These are phyloP conservation scores for Oreohelix idahoensis DNA, from an alignment of 1,140 invertebrate genomes.

Conservation along the genomic window DNA sequence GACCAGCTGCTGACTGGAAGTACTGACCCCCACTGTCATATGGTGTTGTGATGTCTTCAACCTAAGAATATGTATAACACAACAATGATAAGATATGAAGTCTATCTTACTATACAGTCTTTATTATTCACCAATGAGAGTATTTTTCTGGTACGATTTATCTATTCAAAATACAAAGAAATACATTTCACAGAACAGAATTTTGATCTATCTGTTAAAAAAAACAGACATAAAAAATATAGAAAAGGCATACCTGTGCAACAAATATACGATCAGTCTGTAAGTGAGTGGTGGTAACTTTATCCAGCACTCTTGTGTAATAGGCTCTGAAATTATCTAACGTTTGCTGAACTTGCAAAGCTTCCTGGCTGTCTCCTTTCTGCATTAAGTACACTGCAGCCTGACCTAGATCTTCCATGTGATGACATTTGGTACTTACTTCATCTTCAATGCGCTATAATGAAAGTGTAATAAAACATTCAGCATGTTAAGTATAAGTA, in stretches of 20 bases:
- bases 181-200: no score
- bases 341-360: constrained; percentile 55
- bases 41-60: neutral
- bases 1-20: neutral
- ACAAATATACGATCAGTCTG: constrained; percentile 35
- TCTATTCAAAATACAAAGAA: no score
- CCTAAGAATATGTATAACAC: neutral
- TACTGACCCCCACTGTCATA: neutral
- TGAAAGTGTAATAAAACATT: no score
- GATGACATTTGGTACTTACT: constrained; percentile 51
- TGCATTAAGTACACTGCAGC: constrained; percentile 62
- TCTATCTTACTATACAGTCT: no score
- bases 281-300: constrained; percentile 42
- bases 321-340: constrained; percentile 62
- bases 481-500: no score
- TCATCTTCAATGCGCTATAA: constrained; percentile 64
- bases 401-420: constrained; percentile 63
- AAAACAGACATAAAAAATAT: no score
- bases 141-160: no score
- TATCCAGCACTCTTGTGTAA: constrained; percentile 51
- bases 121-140: no score
- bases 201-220: no score
- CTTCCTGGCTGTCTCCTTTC: constrained; percentile 60
- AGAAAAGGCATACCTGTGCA: constrained; percentile 33
- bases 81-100: no score